Percentiles rank a stretch among this genome's conserved stretches.
These are phyloP conservation scores for Lycopodina hypogea DNA, from an alignment of 37 sponge, comb jelly and placozoan genomes.

Conservation along the genomic window DNA sequence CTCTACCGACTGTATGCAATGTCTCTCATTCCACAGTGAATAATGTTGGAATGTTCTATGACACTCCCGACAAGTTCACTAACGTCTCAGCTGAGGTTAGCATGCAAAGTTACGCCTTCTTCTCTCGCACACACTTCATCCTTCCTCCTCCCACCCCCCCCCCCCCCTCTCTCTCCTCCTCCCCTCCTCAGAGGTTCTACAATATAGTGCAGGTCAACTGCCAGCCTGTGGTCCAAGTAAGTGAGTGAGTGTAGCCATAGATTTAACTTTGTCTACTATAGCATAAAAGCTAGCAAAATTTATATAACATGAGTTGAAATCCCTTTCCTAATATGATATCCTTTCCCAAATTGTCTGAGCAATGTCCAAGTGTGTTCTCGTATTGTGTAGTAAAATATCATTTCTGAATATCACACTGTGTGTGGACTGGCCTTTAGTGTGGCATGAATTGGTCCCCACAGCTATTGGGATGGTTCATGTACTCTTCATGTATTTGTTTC, in stretches of 20 bases:
- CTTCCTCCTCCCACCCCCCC: too few species aligned
- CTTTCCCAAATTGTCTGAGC: too few species aligned
- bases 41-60: conserved; percentile 64
- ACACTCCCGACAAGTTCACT: conserved; percentile 30
- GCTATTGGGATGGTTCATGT: too few species aligned
- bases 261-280: background rate
- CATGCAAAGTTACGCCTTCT: background rate
- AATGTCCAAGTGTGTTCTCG: too few species aligned
- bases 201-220: background rate
- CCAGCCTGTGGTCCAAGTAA: background rate
- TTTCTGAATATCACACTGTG: too few species aligned
- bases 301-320: too few species aligned
- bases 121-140: background rate
- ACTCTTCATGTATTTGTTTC: too few species aligned
- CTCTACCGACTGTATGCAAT: too few species aligned
- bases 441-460: too few species aligned
- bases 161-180: background rate
- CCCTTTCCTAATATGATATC: too few species aligned
- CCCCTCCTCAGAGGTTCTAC: background rate
- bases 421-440: too few species aligned
- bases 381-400: too few species aligned
- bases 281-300: background rate
- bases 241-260: background rate
- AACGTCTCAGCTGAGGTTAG: conserved; percentile 38
- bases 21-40: conserved; percentile 36